Percentiles rank a stretch among this genome's conserved stretches.
Conservation (phyloP, 1,140 invertebrate genomes). For the Sitophilus oryzae region DNA sequence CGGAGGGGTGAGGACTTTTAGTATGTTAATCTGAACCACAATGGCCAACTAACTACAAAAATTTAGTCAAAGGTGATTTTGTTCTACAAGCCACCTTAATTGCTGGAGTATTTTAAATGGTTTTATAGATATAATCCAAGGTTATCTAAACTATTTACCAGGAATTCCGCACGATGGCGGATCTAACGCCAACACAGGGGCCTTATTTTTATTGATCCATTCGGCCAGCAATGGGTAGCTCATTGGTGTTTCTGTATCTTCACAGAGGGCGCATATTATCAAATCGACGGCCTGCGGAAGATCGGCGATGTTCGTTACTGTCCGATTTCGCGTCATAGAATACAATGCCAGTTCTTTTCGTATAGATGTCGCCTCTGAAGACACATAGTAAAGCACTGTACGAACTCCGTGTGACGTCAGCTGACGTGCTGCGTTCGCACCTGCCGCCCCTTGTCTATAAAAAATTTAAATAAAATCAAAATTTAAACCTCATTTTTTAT, state of each 20-base stretch:
- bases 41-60: no score
- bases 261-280: slow-evolving; percentile 61
- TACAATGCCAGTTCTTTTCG: slow-evolving; percentile 58
- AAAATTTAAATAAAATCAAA: slow-evolving; percentile 8
- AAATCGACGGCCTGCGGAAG: slow-evolving; percentile 60
- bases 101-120: no score
- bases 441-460: slow-evolving; percentile 59
- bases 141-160: no score
- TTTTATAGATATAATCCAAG: no score
- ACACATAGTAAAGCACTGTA: slow-evolving; percentile 56
- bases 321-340: slow-evolving; percentile 55
- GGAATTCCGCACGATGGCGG: slow-evolving; percentile 64
- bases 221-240: slow-evolving; percentile 47
- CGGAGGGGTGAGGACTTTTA: no score
- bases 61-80: no score
- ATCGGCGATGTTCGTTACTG: slow-evolving; percentile 49
- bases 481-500: not conserved
- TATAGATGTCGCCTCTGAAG: slow-evolving; percentile 26
- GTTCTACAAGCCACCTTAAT: no score
- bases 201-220: slow-evolving; percentile 67
- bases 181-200: slow-evolving; percentile 76
- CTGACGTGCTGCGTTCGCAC: slow-evolving; percentile 71
- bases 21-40: no score
- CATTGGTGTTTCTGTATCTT: slow-evolving; percentile 42
- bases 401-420: slow-evolving; percentile 76